Evolutionary conservation across 2,113 vertebrate genomes (phyloP).

Genomic region (Furnarius figulus): DNA sequence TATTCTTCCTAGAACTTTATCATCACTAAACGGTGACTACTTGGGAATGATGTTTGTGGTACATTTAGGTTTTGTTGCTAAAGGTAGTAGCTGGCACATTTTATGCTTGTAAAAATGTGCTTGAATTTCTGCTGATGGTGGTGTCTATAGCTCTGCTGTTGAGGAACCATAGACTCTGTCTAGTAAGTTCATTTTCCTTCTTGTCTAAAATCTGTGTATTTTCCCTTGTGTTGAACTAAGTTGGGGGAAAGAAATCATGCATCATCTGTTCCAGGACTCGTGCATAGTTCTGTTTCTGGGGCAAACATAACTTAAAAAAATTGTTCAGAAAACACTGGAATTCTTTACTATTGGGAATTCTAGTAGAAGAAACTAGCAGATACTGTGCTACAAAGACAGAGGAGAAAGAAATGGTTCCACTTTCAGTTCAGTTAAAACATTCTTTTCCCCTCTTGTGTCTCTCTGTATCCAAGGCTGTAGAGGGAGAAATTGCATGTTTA

Average conservation of each 20-base stretch:
- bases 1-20: not conserved
- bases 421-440: not conserved
- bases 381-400: not conserved
- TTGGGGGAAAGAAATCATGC: not conserved
- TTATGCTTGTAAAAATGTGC: not conserved
- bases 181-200: not conserved
- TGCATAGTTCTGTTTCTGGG: not conserved
- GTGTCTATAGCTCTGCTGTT: not conserved
- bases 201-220: not conserved
- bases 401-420: not conserved
- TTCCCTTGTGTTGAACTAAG: not conserved
- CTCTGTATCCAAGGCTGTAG: not conserved
- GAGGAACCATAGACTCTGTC: not conserved
- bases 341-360: not conserved
- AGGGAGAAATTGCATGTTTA: not conserved
- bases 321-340: not conserved
- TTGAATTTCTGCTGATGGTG: not conserved
- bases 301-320: not conserved
- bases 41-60: not conserved
- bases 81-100: not conserved
- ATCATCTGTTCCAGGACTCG: not conserved
- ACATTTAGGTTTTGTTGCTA: not conserved
- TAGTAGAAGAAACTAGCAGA: not conserved
- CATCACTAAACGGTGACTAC: not conserved
- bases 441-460: not conserved